phyloP scores from a whole-genome alignment of 1,140 invertebrate genomes.

The Bombus confusus region DNA sequence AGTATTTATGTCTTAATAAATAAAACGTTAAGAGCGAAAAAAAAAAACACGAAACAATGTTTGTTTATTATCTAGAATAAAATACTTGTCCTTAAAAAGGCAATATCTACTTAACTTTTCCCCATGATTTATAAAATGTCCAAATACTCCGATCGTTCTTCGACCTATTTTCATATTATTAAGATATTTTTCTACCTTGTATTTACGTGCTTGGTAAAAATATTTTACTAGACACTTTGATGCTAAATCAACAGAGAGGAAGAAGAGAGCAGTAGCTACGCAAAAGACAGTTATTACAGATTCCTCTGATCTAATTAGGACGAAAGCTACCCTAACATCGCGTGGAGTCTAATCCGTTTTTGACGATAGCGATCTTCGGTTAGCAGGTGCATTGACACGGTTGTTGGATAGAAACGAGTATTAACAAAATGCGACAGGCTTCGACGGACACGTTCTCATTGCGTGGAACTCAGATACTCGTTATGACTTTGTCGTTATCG shows the following conservation, averaged over 20 bases:
- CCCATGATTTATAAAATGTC: too few relatives aligned
- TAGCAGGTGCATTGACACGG: conserved; percentile 24
- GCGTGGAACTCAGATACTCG: conserved; percentile 15
- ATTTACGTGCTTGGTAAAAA: too few relatives aligned
- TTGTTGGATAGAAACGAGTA: not conserved
- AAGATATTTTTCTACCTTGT: too few relatives aligned
- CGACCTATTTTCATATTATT: too few relatives aligned
- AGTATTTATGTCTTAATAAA: not conserved
- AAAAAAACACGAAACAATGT: not conserved
- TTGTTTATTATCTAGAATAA: not conserved
- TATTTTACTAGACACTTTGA: not conserved
- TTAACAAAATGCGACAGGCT: conserved; percentile 29
- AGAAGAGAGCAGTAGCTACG: not conserved
- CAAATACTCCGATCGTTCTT: too few relatives aligned
- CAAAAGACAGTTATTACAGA: not conserved
- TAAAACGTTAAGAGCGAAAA: not conserved
- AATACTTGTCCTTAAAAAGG: not conserved
- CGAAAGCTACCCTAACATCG: not conserved
- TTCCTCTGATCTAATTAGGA: not conserved
- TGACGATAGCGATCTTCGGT: not conserved
- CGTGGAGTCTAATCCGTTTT: not conserved
- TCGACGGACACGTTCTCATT: not conserved
- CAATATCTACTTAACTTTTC: too few relatives aligned
- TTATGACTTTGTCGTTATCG: conserved; percentile 46
- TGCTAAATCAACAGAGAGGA: not conserved